phyloP scores from a whole-genome alignment of 2,113 vertebrate species.

The Galbula dea region DNA sequence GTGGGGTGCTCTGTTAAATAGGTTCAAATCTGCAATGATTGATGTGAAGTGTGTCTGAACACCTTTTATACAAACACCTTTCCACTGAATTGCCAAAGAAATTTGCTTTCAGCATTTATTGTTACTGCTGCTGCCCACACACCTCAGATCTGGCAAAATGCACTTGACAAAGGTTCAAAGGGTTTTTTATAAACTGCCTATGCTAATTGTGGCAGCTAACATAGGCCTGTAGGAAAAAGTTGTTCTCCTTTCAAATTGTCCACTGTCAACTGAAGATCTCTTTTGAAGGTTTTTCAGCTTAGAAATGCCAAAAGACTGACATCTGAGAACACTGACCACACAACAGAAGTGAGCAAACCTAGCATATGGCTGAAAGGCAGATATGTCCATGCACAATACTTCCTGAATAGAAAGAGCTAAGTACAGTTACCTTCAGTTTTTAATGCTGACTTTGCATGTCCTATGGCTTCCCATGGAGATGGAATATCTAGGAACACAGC shows the following conservation, averaged over 20 bases:
- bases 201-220: not conserved
- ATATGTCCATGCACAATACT: not conserved
- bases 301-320: slow-evolving; percentile 4
- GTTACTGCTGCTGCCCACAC: slow-evolving; percentile 24
- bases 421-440: slow-evolving; percentile 84
- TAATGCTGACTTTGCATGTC: slow-evolving; percentile 86
- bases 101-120: slow-evolving; percentile 28
- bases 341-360: not conserved
- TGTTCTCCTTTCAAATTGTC: not conserved
- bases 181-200: not conserved
- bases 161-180: slow-evolving; percentile 26
- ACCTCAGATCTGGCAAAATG: slow-evolving; percentile 1
- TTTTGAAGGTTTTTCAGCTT: slow-evolving; percentile 7
- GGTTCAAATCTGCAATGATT: not conserved
- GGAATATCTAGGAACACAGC: slow-evolving; percentile 97
- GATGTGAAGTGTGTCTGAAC: not conserved
- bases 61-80: slow-evolving; percentile 6
- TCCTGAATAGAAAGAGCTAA: not conserved
- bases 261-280: not conserved
- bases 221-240: not conserved
- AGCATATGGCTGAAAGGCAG: not conserved
- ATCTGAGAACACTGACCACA: not conserved
- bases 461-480: slow-evolving; percentile 93
- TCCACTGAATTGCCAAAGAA: slow-evolving; percentile 9
- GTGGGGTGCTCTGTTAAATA: not conserved